Evolutionary conservation across 2,888 invertebrate genomes (phyloP), one percentile per base, ranked within the genome.

Genomic region (Himalopsyche japonica): DNA sequence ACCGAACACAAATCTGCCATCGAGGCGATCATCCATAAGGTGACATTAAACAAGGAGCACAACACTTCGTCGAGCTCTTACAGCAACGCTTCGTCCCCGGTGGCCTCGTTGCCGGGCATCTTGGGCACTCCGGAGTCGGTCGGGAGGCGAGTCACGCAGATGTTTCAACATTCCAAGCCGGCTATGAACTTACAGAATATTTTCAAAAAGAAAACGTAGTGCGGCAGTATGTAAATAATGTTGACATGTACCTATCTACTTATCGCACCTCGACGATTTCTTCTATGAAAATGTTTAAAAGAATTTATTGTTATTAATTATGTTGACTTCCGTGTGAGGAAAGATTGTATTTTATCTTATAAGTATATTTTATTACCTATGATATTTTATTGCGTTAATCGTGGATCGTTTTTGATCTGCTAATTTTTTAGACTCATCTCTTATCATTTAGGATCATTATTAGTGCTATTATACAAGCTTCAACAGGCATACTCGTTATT

Each of bases 181-280:
- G 92, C 92, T 80, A 92, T 92, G 88, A 91, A 92, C 86, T 86
- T 92, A 70, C 92, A 90, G 84, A 92, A 90, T 85, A 92, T 92
- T 88, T 92, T 92, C 85, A 92, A 92, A 87, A 92, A 92, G 89
- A 92, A 92, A 88, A 90, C 92, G 32, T 92, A 92, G 49, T 37
- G 34, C n/a, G 20, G 20, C 24, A 32, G 20, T 24, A 7, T 57
- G 20, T 57, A 57, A 57, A 57, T 57, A 57, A 20, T 57, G 57
- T 20, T 6, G 57, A 57, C 20, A 57, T 57, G 57, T 57, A 20
- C 1, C 24, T 57, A 57, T 20, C 57, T 57, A 20, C 20, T 57
- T 43, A 1, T 20, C n/a, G 49, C 49, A 49, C 49, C 5, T 49
- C 20, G 20, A 49, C 20, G 57, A 8, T 24, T 43, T 57, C 10